These are phyloP conservation scores for Tenualosa ilisha DNA, from an alignment of 2,797 vertebrate species.

Conservation along the genomic window DNA sequence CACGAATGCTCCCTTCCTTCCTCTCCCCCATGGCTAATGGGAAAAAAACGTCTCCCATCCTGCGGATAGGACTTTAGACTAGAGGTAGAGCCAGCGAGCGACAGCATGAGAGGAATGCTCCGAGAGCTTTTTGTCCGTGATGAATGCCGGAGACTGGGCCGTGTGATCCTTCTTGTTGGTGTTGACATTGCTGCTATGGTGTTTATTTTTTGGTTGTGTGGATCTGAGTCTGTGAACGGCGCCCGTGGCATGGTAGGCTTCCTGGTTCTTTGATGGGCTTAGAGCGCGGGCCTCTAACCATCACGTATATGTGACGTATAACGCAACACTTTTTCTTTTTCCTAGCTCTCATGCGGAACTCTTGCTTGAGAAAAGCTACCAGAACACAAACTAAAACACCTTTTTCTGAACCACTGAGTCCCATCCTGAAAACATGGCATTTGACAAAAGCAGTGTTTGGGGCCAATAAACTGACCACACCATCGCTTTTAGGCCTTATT, in stretches of 20 bases:
- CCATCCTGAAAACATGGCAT: not conserved
- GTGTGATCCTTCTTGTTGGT: not conserved
- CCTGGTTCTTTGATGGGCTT: not conserved
- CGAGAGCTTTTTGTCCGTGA: conserved; percentile 39
- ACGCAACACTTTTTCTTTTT: not conserved
- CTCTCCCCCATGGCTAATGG: conserved; percentile 51
- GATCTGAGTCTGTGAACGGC: not conserved
- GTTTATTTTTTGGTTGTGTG: conserved; percentile 13
- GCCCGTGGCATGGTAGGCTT: conserved; percentile 10
- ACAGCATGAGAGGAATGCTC: conserved; percentile 67
- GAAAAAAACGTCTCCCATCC: conserved; percentile 59
- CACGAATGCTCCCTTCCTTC: conserved; percentile 55
- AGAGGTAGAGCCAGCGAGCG: conserved; percentile 73
- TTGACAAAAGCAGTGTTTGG: not conserved
- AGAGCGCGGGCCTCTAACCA: not conserved
- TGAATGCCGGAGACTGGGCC: conserved; percentile 54
- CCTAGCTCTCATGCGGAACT: not conserved
- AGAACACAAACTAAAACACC: conserved; percentile 41
- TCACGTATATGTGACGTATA: not conserved
- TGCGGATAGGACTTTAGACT: conserved; percentile 79
- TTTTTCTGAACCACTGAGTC: conserved; percentile 55
- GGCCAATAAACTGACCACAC: not conserved
- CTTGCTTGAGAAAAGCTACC: conserved; percentile 1
- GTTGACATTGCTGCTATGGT: conserved; percentile 1
- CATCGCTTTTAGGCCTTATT: not conserved